Evolutionary conservation across 2,797 vertebrate species (phyloP).

Genomic region (Sitta carolinensis): DNA sequence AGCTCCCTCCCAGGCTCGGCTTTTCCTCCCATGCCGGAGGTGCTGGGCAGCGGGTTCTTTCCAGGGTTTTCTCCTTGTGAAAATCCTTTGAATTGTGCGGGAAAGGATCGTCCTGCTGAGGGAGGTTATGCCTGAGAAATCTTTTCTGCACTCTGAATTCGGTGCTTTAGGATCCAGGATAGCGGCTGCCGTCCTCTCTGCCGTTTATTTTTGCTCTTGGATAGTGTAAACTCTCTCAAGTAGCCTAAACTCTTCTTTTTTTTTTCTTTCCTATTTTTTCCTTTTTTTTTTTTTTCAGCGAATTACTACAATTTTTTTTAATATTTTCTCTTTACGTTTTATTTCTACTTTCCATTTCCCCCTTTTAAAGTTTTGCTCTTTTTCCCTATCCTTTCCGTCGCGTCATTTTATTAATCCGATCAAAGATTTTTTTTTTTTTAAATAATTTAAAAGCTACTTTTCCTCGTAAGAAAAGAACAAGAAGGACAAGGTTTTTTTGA

Average conservation of each 20-base stretch:
- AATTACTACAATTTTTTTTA: background rate
- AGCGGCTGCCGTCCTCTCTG: background rate
- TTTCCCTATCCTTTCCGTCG: background rate
- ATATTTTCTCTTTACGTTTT: background rate
- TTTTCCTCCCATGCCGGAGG: background rate
- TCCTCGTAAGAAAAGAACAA: background rate
- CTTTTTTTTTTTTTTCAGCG: too few species aligned
- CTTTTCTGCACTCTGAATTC: background rate
- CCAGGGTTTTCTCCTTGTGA: conserved; percentile 37
- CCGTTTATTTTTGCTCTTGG: conserved; percentile 45
- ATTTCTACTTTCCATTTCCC: background rate
- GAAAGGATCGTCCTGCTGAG: background rate
- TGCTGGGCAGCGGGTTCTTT: background rate
- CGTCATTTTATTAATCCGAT: background rate
- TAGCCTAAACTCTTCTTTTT: background rate
- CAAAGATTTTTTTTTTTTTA: background rate
- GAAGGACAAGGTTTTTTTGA: accelerated
- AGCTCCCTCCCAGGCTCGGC: background rate
- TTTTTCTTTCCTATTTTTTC: background rate
- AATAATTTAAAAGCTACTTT: background rate
- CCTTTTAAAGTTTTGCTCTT: background rate
- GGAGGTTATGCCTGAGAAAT: background rate
- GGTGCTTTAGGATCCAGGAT: background rate
- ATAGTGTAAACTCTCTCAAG: conserved; percentile 20
- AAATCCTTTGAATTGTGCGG: background rate